Evolutionary conservation across 2,888 invertebrate species (phyloP).

Genomic region (Eupithecia subumbrata): DNA sequence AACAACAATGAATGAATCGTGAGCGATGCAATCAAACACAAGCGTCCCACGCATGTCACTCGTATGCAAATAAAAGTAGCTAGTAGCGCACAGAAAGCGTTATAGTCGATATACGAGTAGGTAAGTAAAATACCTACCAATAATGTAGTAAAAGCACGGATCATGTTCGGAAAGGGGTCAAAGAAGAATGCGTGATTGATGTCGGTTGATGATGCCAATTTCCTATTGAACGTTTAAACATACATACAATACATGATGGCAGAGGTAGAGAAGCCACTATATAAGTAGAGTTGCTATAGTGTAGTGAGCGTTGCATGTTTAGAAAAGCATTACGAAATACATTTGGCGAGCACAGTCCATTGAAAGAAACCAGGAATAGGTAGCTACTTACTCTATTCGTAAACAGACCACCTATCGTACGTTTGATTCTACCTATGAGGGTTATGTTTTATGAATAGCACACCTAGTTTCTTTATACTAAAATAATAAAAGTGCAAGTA

Average conservation of each 20-base stretch:
- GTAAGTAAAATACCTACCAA: slow-evolving; percentile 2
- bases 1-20: slow-evolving; percentile 28
- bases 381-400: not conserved
- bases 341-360: slow-evolving; percentile 20
- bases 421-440: not conserved
- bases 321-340: slow-evolving; percentile 25
- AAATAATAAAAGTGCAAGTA: not conserved
- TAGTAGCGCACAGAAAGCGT: not conserved
- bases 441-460: not conserved
- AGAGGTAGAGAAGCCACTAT: not conserved
- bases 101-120: not conserved
- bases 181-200: slow-evolving; percentile 69
- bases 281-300: slow-evolving; percentile 8
- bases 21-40: slow-evolving; percentile 24
- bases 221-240: slow-evolving; percentile 58
- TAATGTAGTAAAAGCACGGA: slow-evolving; percentile 44
- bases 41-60: slow-evolving; percentile 26
- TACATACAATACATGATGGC: slow-evolving; percentile 6
- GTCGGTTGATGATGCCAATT: slow-evolving; percentile 73
- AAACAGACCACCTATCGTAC: not conserved
- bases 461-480: not conserved
- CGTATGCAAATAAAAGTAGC: slow-evolving; percentile 25
- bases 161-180: slow-evolving; percentile 56
- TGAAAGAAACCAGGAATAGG: slow-evolving; percentile 10
- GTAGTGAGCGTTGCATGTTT: slow-evolving; percentile 17